Evolutionary conservation across 2,113 vertebrate species (phyloP), one percentile per base, ranked within the genome.

Genomic region (Morone saxatilis): DNA sequence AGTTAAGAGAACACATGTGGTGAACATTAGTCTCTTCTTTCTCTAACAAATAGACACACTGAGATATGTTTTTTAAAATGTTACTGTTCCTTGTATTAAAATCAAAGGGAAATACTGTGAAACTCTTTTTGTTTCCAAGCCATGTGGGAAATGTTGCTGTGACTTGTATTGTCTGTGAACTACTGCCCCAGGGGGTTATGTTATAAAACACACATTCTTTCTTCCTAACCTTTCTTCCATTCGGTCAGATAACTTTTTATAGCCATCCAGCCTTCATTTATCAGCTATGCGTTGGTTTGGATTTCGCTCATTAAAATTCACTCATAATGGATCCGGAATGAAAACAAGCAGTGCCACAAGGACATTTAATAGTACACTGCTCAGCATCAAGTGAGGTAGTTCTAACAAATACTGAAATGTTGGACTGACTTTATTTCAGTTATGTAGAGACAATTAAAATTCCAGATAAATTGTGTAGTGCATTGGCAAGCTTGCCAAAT

Each of bases 361-460:
- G 80, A 73, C 67, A 84, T 91, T 77, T 76, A 59, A 85, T 57
- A 82, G 68, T 50, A 63, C 69, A 16, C 81, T 87, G 85, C 60
- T 86, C 40, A 80, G 47, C 76, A 70, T 90, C 85, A 92, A 86
- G 69, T 22, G 16, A 90, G 61, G 62, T 36, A 77, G 70, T 45
- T 76, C 62, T 86, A 84, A 81, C 73, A 89, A 88, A 89, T 61
- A 14, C 22, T 80, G 81, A 90, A 90, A 78, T 68, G 74, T 87
- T 88, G 80, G 82, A 91, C 81, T 82, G 81, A 77, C 75, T 96
- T 94, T 95, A 94, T 94, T 95, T 88, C 54, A 86, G 82, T 81
- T 89, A 88, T 87, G 88, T 74, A 65, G 74, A 81, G 76, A 85
- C 57, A 78, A 84, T 88, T 88, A 74, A 86, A 89, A 93, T 87